Conservation (phyloP, 2,888 invertebrate species). For the Cancer borealis region DNA sequence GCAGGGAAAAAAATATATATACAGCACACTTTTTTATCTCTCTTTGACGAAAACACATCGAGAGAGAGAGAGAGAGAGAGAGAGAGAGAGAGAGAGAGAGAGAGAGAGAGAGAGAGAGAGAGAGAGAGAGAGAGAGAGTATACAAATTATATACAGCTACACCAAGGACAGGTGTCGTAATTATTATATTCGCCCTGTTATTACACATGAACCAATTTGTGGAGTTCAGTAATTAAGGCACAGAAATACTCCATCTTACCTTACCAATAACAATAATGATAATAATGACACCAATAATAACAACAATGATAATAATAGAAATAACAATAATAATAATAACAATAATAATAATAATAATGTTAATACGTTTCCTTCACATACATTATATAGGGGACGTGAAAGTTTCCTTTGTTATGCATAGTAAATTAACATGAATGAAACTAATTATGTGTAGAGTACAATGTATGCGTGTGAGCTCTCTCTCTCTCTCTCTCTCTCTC, state of each 20-base stretch:
- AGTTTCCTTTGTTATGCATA: neutral
- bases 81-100: too few species aligned
- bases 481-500: neutral
- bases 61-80: too few species aligned
- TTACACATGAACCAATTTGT: neutral
- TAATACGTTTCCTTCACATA: neutral
- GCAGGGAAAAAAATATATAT: too few species aligned
- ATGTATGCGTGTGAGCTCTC: neutral
- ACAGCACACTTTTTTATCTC: too few species aligned
- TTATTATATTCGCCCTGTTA: neutral
- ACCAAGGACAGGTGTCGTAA: slow-evolving; percentile 10
- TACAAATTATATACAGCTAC: neutral
- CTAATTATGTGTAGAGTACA: neutral
- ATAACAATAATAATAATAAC: neutral
- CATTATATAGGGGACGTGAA: too few species aligned
- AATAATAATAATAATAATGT: neutral
- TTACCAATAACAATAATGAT: too few species aligned
- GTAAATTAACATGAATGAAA: neutral
- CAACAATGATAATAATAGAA: too few species aligned
- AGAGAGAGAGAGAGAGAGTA: neutral
- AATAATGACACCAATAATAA: too few species aligned
- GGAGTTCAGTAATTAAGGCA: neutral
- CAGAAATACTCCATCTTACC: neutral
- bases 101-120: neutral
- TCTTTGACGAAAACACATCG: too few species aligned